Evolutionary conservation across 2,797 vertebrate species (phyloP), one percentile per base, ranked within the genome.

Genomic region (Selene dorsalis): DNA sequence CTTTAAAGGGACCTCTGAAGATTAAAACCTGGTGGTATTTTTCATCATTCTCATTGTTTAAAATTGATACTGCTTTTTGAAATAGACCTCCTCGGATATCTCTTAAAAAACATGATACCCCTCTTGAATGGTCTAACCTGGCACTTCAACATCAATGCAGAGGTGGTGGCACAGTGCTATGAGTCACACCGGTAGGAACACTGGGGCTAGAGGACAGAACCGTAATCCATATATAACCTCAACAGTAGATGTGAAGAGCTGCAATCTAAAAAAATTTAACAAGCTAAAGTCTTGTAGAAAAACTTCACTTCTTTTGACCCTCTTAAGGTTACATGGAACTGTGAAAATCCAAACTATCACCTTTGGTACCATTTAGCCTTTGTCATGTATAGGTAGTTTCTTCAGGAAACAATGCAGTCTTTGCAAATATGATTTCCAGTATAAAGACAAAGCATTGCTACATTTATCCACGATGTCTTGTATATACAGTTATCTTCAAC

Each of bases 71-170:
- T 38, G 47, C 26, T 10, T 65, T 75, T 75, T 66, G 6, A 61
- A 69, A 64, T 18, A 62, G 13, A 61, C 22, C 28, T 82, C 75
- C 75, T 82, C 22, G 69, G 73, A 60, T 52, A 4, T 4, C 50
- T 77, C 61, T 70, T 26, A 45, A 69, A 80, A 63, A 22, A 20
- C 45, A 35, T 14, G 17, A 75, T 47, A 71, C 32, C 6, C n/a
- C 45, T 72, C 52, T 72, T 65, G 26, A 82, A 69, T 63, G 7
- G 39, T 67, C 47, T 39, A 63, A 77, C 45, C 63, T 39, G 38
- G 52, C 79, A 76, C 68, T 84, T 78, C n/a, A 80, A 7, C 65
- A 72, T 63, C 30, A 66, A 18, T 62, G 64, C 60, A 59, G 77
- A 69, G 41, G 64, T 63, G 65, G 47, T 26, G 38, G 39, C 39